Evolutionary conservation across 1,140 invertebrate genomes (phyloP).

Genomic region (Pseudomyrmex dendroicus): DNA sequence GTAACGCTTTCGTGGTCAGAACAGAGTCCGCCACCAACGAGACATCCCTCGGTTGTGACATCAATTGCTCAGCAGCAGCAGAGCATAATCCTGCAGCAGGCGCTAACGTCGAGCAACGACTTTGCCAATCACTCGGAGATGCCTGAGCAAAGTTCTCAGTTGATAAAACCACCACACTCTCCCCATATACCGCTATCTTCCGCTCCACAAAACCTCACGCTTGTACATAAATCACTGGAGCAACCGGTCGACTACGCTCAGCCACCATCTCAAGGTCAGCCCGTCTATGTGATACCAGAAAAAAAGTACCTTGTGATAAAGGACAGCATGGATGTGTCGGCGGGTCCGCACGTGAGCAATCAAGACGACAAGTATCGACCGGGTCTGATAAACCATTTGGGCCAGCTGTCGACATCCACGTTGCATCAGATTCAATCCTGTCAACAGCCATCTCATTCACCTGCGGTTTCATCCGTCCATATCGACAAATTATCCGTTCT

Average conservation of each 20-base stretch:
- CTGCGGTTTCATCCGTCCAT: slow-evolving; percentile 79
- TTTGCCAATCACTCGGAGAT: slow-evolving; percentile 74
- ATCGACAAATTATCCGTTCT: slow-evolving; percentile 80
- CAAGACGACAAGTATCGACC: slow-evolving; percentile 82
- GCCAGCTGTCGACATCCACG: slow-evolving; percentile 74
- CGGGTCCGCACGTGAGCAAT: slow-evolving; percentile 72
- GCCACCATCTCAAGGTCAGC: slow-evolving; percentile 71
- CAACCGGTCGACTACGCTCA: slow-evolving; percentile 82
- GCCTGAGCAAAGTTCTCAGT: slow-evolving; percentile 76
- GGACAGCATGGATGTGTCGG: slow-evolving; percentile 78
- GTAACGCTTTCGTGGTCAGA: slow-evolving; percentile 80
- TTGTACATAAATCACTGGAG: slow-evolving; percentile 78
- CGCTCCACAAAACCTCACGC: slow-evolving; percentile 76
- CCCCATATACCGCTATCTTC: slow-evolving; percentile 78
- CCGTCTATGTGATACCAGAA: slow-evolving; percentile 78
- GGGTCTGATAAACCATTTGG: slow-evolving; percentile 78
- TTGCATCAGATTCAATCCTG: slow-evolving; percentile 79
- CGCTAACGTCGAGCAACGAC: slow-evolving; percentile 78
- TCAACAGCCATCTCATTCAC: slow-evolving; percentile 79
- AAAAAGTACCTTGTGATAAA: slow-evolving; percentile 83
- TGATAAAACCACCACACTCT: slow-evolving; percentile 79
- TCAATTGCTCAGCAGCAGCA: slow-evolving; percentile 81
- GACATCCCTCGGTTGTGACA: slow-evolving; percentile 81
- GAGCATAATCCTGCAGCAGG: slow-evolving; percentile 81
- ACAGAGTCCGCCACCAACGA: slow-evolving; percentile 80